Percentiles rank a stretch among this genome's conserved stretches.
Evolutionary conservation across 2,797 vertebrate species (phyloP).

Genomic region (Chlorospingus flavigularis): DNA sequence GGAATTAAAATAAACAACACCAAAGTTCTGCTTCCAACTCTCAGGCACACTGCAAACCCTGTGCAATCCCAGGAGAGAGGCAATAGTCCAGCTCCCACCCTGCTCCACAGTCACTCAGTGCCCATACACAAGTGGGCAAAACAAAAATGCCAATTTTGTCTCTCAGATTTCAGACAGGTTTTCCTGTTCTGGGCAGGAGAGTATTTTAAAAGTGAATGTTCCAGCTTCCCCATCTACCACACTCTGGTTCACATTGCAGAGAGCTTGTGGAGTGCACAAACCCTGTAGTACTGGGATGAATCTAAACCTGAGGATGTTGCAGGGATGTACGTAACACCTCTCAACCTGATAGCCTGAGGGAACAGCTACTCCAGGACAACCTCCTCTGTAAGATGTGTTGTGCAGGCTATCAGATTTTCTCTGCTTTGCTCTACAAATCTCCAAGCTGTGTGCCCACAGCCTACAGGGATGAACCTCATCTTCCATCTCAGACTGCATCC

Average conservation of each 20-base stretch:
- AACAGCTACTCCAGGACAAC: not conserved
- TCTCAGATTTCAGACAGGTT: not conserved
- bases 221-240: not conserved
- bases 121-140: not conserved
- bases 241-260: not conserved
- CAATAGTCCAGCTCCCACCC: fast-evolving
- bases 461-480: not conserved
- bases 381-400: not conserved
- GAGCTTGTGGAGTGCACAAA: not conserved
- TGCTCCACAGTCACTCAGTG: not conserved
- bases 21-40: not conserved
- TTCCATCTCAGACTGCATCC: not conserved
- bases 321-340: fast-evolving
- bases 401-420: not conserved
- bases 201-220: not conserved
- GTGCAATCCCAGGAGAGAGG: fast-evolving
- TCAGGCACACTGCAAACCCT: fast-evolving
- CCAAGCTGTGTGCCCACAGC: not conserved
- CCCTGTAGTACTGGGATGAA: not conserved
- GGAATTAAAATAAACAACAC: not conserved
- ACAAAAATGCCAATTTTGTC: fast-evolving
- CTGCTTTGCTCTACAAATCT: not conserved
- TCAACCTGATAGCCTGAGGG: not conserved
- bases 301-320: not conserved
- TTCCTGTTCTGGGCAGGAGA: not conserved